Evolutionary conservation across 2,888 invertebrate species (phyloP), one percentile per base, ranked within the genome.

Genomic region (Pseudanteris insignis): DNA sequence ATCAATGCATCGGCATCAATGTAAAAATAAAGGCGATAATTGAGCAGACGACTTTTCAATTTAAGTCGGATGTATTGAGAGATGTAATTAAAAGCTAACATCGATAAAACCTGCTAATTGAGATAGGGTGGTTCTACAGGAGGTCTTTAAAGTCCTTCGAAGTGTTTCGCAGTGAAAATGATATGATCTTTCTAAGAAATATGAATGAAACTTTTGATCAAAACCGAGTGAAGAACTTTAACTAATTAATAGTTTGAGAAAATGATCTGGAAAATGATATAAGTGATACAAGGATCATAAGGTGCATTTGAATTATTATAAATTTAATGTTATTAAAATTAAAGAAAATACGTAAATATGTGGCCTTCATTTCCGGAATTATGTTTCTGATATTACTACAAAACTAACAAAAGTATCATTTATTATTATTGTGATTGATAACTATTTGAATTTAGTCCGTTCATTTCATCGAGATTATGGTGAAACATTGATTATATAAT

Each of bases 31-130:
- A 67, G 65, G 66, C 70, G 74, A 76, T 77, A 75, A 76, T 73
- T 70, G 71, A 71, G 68, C 66, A 66, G 70, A 64, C 68, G 72
- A 72, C 71, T 76, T 76, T 76, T 75, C 76, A 77, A 76, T 77
- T 76, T 73, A 71, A 70, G 67, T 71, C 64, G 64, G 70, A 75
- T 76, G 75, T 77, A 77, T 76, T 69, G 70, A 76, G 73, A 70
- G 71, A 74, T 74, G 75, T 75, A 74, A 77, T 76, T 77, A 77
- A 76, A 71, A 70, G 61, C 67, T 67, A 34, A 43, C 64, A 64
- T 64, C 66, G 66, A 65, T 58, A 50, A 66, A 64, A 64, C 64
- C 68, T 68, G 68, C 72, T 73, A 74, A 74, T 74, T 70, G 69
- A 70, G 65, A 66, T 55, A 63, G 67, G 67, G 65, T 62, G 60